phyloP scores from a whole-genome alignment of 2,888 invertebrate genomes.

The Drymonia ruficornis region DNA sequence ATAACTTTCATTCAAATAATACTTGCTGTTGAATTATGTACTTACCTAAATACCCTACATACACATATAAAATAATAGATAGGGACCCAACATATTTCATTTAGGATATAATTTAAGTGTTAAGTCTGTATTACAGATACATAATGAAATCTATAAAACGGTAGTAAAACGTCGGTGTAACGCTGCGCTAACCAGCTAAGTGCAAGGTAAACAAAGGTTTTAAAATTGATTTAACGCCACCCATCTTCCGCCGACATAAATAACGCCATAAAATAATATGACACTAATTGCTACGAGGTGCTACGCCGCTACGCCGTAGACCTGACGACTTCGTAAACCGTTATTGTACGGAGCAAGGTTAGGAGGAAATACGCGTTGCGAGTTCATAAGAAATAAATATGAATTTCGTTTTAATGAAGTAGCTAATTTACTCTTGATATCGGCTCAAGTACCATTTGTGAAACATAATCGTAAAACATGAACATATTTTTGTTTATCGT shows the following conservation, averaged over 20 bases:
- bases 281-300: conserved; percentile 63
- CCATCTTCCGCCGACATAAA: conserved; percentile 43
- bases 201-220: not conserved
- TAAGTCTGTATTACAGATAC: no score
- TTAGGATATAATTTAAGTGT: no score
- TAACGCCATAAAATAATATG: conserved; percentile 51
- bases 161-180: no score
- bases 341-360: conserved; percentile 23
- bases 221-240: not conserved
- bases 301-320: conserved; percentile 58
- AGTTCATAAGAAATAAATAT: not conserved
- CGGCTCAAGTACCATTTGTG: conserved; percentile 13
- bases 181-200: not conserved
- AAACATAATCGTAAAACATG: conserved; percentile 19
- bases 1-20: no score
- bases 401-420: not conserved
- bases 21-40: no score
- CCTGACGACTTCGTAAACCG: conserved; percentile 48
- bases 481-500: conserved; percentile 33
- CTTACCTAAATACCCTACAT: no score
- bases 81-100: no score
- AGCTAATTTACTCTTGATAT: not conserved
- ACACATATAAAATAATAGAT: no score
- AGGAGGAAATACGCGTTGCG: not conserved
- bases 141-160: no score